Evolutionary conservation across 2,113 vertebrate species (phyloP).

Genomic region (Rutilus rutilus): DNA sequence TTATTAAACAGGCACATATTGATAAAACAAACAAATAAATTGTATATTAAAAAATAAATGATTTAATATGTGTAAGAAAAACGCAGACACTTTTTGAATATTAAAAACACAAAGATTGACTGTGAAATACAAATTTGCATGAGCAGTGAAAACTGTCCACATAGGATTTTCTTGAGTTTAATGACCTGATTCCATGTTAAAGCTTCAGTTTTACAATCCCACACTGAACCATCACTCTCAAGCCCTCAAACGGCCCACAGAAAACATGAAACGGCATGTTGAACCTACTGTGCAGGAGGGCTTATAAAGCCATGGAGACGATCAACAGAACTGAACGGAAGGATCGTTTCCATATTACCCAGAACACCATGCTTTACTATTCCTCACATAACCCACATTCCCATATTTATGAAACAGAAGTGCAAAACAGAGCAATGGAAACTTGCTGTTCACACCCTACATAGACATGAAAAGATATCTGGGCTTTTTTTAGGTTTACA

Average conservation of each 20-base stretch:
- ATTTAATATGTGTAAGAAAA: neutral
- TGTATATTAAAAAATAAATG: neutral
- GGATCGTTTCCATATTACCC: slow-evolving; percentile 17
- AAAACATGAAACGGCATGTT: slow-evolving; percentile 48
- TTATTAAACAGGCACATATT: too few relatives aligned
- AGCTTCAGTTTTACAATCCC: slow-evolving; percentile 28
- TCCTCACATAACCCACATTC: slow-evolving; percentile 5
- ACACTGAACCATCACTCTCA: slow-evolving; percentile 25
- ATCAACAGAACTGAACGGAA: slow-evolving; percentile 31
- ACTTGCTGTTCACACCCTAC: neutral
- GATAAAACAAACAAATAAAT: too few relatives aligned
- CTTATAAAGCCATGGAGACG: slow-evolving; percentile 49
- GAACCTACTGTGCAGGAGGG: slow-evolving; percentile 44
- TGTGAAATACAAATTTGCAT: neutral
- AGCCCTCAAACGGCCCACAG: slow-evolving; percentile 38
- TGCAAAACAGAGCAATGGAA: slow-evolving; percentile 6
- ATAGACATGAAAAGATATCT: slow-evolving; percentile 18
- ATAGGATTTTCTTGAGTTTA: neutral
- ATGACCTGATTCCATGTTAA: neutral
- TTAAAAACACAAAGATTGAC: neutral
- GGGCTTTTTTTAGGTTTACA: slow-evolving; percentile 3
- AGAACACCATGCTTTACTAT: neutral
- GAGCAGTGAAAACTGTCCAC: neutral
- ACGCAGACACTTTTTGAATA: neutral
- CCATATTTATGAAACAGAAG: slow-evolving; percentile 21